These are phyloP conservation scores for Selene dorsalis DNA, from an alignment of 2,797 vertebrate species.

Conservation along the genomic window DNA sequence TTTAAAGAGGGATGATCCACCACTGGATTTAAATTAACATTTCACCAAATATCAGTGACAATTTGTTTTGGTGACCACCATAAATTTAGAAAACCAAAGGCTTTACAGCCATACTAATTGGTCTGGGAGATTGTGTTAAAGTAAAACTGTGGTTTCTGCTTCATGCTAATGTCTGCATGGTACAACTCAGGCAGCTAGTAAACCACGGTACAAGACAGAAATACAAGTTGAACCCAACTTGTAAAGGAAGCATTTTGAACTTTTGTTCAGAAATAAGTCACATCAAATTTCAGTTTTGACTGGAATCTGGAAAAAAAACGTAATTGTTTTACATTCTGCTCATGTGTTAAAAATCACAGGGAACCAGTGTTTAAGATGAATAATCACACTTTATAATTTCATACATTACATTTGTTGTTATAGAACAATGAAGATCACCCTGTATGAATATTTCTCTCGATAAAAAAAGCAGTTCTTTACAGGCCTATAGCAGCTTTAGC, in stretches of 20 bases:
- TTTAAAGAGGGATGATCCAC: no score
- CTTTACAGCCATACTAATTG: no score
- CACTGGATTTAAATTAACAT: no score
- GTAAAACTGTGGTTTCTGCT: no score
- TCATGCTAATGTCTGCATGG: no score
- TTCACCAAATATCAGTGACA: no score
- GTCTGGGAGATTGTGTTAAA: no score
- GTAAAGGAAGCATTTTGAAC: not conserved
- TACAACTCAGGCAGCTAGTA: no score
- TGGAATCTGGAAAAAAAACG: not conserved
- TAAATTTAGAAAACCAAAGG: no score
- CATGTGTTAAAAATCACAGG: not conserved
- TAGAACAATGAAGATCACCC: conserved; percentile 33
- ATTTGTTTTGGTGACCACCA: no score
- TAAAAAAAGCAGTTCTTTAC: conserved; percentile 38
- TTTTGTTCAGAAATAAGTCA: not conserved
- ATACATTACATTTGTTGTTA: conserved; percentile 65
- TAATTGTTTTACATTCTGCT: not conserved
- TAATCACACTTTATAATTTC: conserved; percentile 27
- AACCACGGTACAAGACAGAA: no score
- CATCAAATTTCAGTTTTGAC: not conserved
- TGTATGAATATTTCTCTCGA: conserved; percentile 7
- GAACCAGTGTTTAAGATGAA: conserved; percentile 2
- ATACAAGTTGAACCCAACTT: not conserved
- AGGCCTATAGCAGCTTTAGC: conserved; percentile 12